Base-by-base conservation (phyloP, 2,888 invertebrate genomes). In the Electrophaes corylata region DNA sequence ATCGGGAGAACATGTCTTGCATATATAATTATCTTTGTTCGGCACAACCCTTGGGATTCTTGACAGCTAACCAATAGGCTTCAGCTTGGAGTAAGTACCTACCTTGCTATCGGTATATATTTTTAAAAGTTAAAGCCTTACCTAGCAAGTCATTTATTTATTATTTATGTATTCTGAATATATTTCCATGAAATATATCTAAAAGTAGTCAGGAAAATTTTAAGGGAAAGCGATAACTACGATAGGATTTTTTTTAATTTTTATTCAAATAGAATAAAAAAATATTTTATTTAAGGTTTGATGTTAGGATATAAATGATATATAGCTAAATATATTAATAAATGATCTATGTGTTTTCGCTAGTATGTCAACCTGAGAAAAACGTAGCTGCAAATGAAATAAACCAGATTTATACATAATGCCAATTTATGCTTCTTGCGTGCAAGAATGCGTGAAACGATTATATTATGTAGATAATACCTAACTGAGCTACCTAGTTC, bases 381-480 rank as follows among this genome's bases (percentile, higher is more conserved):
- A n/a, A n/a, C 26, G 10, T 29, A 37, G 16, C 37, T 16, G 16
- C 16, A 37, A 37, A 37, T 37, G 16, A 8, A 29, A 37, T 37
- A 16, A 37, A 37, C 16, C 47, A 46, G 33, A 46, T 46, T 44
- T 44, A 40, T 40, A 40, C 40, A 23, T 20, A 49, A 49, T 31
- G 40, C 40, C 49, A 41, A 49, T 49, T 49, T 49, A 49, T 40
- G 49, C 49, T 18, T 19, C 18, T 49, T 49, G 40, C 49, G 40
- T 49, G 49, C 39, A 49, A 40, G 40, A 49, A 49, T 49, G 29
- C 49, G 49, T 49, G 40, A 31, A 31, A 40, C 29, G 18, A 49
- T 40, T 37, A 47, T 47, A 47, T 33, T 47, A 8, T 23, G 23
- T 23, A 12, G 8, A 19, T 26, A 23, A 29, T 23, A 23, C 23